Percentiles rank a stretch among this genome's conserved stretches.
Evolutionary conservation across 2,797 vertebrate species (phyloP).

Genomic region (Philypnodon macrostomus): DNA sequence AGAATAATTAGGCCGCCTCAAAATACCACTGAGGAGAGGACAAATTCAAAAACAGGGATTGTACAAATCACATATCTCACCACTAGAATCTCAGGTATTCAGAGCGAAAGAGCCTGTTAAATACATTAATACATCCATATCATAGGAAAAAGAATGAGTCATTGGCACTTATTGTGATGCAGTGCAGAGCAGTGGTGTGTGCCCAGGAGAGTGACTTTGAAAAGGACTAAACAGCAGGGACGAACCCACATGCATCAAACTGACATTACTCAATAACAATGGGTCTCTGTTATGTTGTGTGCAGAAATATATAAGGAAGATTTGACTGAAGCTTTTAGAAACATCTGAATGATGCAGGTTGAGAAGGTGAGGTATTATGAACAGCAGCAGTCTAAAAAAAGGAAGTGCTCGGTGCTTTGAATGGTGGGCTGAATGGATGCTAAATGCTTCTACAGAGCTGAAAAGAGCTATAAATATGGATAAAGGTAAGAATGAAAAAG

Average conservation of each 20-base stretch:
- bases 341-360: conserved; percentile 2
- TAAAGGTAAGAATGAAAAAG: not conserved
- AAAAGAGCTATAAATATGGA: not conserved
- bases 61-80: not conserved
- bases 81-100: conserved; percentile 2
- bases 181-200: conserved; percentile 7
- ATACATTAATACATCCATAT: conserved; percentile 8
- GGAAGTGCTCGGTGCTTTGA: conserved; percentile 9
- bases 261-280: conserved; percentile 2
- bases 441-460: not conserved
- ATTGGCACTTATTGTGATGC: conserved; percentile 18
- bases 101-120: conserved; percentile 4
- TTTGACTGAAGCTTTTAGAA: not conserved
- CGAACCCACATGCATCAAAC: conserved; percentile 6
- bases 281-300: not conserved
- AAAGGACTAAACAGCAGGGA: not conserved
- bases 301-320: conserved; percentile 5
- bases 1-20: conserved; percentile 5
- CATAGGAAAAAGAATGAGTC: conserved; percentile 17
- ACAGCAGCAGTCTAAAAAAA: conserved; percentile 12
- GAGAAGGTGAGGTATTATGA: conserved; percentile 5
- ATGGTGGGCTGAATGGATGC: not conserved
- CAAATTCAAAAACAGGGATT: not conserved
- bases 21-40: conserved; percentile 8
- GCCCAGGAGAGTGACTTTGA: conserved; percentile 8